Evolutionary conservation across 2,113 vertebrate species (phyloP).

Genomic region (Myotis brandtii): DNA sequence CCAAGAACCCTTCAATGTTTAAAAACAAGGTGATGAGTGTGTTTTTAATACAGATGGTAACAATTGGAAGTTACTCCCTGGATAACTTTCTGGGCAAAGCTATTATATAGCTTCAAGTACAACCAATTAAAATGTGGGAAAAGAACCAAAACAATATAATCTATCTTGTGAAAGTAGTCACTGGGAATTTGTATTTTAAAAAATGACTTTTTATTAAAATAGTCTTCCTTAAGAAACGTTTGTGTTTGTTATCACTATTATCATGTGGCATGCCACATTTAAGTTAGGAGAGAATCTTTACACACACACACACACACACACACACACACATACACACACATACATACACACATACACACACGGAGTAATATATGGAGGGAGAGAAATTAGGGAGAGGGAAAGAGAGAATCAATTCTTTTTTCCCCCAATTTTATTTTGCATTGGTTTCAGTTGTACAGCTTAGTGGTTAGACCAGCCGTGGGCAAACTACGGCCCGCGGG

Average conservation of each 20-base stretch:
- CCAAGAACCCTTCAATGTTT: background rate
- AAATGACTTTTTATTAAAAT: constrained; percentile 3
- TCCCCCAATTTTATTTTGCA: background rate
- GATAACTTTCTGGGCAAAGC: constrained; percentile 48
- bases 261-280: background rate
- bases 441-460: background rate
- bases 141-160: constrained; percentile 55
- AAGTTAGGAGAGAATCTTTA: background rate
- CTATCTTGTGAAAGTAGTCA: constrained; percentile 60
- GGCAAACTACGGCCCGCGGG: too few species aligned
- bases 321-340: background rate
- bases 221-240: constrained; percentile 54
- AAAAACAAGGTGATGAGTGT: background rate
- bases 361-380: too few species aligned
- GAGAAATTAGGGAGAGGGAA: background rate
- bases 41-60: constrained; percentile 30
- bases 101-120: constrained; percentile 64
- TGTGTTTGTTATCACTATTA: background rate
- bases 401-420: background rate
- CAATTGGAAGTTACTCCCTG: constrained; percentile 41
- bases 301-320: background rate
- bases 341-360: background rate
- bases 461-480: too few species aligned
- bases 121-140: constrained; percentile 76
- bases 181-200: background rate